Percentiles rank a stretch among this genome's conserved stretches.
phyloP scores from a whole-genome alignment of 2,797 vertebrate species.

The Apogon hyalosoma region DNA sequence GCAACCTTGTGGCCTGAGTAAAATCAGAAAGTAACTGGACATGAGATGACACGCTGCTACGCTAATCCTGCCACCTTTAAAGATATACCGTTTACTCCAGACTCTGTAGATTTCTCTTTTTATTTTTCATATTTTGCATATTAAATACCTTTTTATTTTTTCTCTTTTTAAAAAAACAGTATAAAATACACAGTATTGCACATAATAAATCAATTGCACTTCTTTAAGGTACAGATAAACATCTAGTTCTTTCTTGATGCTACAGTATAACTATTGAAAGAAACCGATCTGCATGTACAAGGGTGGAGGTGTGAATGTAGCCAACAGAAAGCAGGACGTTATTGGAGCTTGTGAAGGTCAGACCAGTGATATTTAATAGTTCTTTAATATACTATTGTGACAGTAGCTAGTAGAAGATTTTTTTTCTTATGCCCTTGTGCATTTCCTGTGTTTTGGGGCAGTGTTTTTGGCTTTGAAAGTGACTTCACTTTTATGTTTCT shows the following conservation, averaged over 20 bases:
- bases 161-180: conserved; percentile 84
- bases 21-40: background rate
- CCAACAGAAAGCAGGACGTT: conserved; percentile 65
- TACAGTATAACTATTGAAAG: conserved; percentile 80
- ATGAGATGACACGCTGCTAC: background rate
- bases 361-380: conserved; percentile 40
- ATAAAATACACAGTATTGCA: conserved; percentile 89
- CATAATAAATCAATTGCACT: conserved; percentile 89
- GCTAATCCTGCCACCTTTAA: conserved; percentile 23
- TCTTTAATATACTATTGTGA: conserved; percentile 30
- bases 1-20: background rate
- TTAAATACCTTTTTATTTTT: conserved; percentile 80
- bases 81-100: conserved; percentile 35
- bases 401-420: conserved; percentile 23
- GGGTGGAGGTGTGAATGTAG: conserved; percentile 59
- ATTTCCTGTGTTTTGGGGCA: conserved; percentile 55
- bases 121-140: conserved; percentile 78
- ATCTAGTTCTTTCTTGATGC: conserved; percentile 80
- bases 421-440: conserved; percentile 50
- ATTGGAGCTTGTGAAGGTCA: conserved; percentile 45
- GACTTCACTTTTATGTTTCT: conserved; percentile 37
- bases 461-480: conserved; percentile 69
- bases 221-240: conserved; percentile 85
- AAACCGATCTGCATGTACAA: conserved; percentile 70
- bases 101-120: conserved; percentile 53